Percentiles rank a stretch among this genome's conserved stretches.
phyloP scores from a whole-genome alignment of 2,113 vertebrate genomes.

The Garra rufa region DNA sequence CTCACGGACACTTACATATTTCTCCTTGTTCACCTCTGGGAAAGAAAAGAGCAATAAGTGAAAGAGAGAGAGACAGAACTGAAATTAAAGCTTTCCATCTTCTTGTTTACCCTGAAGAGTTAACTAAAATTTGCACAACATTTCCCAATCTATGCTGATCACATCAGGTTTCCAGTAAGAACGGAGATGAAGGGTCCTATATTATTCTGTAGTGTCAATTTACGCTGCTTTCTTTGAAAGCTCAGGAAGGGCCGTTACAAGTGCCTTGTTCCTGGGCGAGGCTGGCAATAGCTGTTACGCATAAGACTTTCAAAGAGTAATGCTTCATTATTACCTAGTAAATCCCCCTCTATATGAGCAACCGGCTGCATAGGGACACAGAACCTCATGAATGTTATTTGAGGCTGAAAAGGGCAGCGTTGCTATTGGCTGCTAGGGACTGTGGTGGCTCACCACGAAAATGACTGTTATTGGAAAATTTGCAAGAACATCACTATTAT shows the following conservation, averaged over 20 bases:
- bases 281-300: conserved; percentile 44
- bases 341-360: conserved; percentile 43
- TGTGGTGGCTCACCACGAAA: background rate
- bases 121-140: conserved; percentile 49
- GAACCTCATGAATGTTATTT: conserved; percentile 41
- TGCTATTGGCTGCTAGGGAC: conserved; percentile 1
- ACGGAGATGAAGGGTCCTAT: conserved; percentile 39
- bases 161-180: conserved; percentile 27
- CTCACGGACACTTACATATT: conserved; percentile 53
- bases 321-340: conserved; percentile 55
- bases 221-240: conserved; percentile 39
- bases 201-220: conserved; percentile 50
- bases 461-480: background rate
- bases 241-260: conserved; percentile 27
- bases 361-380: conserved; percentile 21
- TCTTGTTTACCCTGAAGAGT: conserved; percentile 47
- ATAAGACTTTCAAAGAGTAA: conserved; percentile 34
- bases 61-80: conserved; percentile 30
- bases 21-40: conserved; percentile 44
- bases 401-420: conserved; percentile 12
- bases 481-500: background rate
- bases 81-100: conserved; percentile 55
- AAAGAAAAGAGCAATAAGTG: conserved; percentile 42
- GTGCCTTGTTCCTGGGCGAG: background rate
- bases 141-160: conserved; percentile 42